These are phyloP conservation scores for Odontamblyopus lacepedii DNA, from an alignment of 2,797 vertebrate species.

Conservation along the genomic window DNA sequence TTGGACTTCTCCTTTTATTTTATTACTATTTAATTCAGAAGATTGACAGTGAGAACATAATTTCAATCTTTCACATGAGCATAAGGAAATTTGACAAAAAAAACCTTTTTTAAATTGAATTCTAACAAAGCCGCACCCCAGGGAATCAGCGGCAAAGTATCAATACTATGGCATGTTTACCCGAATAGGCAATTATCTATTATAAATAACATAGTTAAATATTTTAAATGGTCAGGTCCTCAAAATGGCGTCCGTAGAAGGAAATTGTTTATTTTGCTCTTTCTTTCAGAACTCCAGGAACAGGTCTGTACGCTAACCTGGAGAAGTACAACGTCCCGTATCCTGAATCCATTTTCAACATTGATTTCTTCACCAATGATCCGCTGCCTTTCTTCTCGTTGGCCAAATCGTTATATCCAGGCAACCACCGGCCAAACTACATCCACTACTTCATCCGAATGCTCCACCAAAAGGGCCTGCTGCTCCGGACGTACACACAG, in stretches of 20 bases:
- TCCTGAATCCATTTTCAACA: conserved; percentile 81
- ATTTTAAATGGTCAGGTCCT: too few relatives aligned
- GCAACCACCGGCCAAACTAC: conserved; percentile 73
- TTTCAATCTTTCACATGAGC: too few relatives aligned
- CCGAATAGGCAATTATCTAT: too few relatives aligned
- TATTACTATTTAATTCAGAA: too few relatives aligned
- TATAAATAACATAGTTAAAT: too few relatives aligned
- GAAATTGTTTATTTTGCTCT: background rate
- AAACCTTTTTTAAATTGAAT: too few relatives aligned
- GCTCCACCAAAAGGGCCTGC: conserved; percentile 81
- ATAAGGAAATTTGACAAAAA: too few relatives aligned
- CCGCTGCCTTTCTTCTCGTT: conserved; percentile 81
- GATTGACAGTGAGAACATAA: too few relatives aligned
- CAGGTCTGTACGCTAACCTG: conserved; percentile 80
- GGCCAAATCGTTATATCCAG: conserved; percentile 79
- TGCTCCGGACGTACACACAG: conserved; percentile 83
- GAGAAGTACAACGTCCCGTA: conserved; percentile 80
- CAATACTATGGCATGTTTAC: too few relatives aligned
- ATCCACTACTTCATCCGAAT: conserved; percentile 78
- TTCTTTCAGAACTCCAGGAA: conserved; percentile 76
- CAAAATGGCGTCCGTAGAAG: background rate
- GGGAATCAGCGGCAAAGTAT: too few relatives aligned
- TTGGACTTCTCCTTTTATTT: too few relatives aligned
- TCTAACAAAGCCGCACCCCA: too few relatives aligned
- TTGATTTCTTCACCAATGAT: conserved; percentile 79